A percentile compares a stretch with the other conserved stretches of the same genome.
Evolutionary conservation across 2,113 vertebrate species (phyloP).

Genomic region (Megaptera novaeangliae): DNA sequence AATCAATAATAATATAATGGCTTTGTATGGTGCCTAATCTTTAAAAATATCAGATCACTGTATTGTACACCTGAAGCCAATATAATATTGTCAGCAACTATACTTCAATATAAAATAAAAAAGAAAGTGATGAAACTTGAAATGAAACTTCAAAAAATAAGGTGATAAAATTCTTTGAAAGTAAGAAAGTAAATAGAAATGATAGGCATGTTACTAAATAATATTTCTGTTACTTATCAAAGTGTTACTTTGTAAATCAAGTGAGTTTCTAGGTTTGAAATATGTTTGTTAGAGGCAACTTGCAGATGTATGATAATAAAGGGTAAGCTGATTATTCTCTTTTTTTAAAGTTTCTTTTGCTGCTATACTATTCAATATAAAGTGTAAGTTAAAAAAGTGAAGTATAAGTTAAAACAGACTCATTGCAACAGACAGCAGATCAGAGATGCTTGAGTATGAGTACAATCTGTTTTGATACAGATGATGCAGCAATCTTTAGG

Average conservation of each 20-base stretch:
- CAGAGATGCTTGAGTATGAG: background rate
- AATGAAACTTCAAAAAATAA: background rate
- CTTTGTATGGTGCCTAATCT: background rate
- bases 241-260: background rate
- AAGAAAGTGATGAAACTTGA: background rate
- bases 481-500: background rate
- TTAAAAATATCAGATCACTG: background rate
- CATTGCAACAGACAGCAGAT: background rate
- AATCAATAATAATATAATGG: background rate
- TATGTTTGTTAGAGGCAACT: background rate
- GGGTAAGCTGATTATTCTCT: background rate
- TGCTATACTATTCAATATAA: background rate
- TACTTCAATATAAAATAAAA: background rate
- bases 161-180: conserved; percentile 12
- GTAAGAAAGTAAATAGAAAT: background rate
- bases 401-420: background rate
- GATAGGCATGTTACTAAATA: background rate
- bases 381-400: background rate
- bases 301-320: background rate
- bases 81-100: background rate
- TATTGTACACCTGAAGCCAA: background rate
- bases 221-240: background rate
- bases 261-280: conserved; percentile 23
- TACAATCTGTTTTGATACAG: background rate
- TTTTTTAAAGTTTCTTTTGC: background rate